Evolutionary conservation across 2,797 vertebrate genomes (phyloP).

Genomic region (Neosilurus hyrtlii): DNA sequence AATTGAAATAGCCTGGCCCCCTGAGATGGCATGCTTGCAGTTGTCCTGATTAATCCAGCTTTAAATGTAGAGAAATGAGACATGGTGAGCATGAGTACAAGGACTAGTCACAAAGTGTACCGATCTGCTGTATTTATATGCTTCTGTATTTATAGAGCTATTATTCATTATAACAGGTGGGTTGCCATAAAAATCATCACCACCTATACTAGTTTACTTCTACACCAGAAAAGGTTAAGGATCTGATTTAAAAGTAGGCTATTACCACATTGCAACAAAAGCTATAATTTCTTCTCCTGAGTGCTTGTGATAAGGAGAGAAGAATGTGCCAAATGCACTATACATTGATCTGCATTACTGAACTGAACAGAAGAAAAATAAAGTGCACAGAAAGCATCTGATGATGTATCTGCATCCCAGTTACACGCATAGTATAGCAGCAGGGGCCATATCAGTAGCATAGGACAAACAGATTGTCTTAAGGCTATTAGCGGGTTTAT

Average conservation of each 20-base stretch:
- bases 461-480: not conserved
- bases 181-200: not conserved
- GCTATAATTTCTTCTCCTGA: constrained; percentile 23
- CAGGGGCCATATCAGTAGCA: not conserved
- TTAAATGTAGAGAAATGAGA: constrained; percentile 51
- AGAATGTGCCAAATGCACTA: not conserved
- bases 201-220: not conserved
- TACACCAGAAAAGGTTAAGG: constrained; percentile 13
- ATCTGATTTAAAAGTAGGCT: constrained; percentile 14
- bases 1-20: constrained; percentile 15
- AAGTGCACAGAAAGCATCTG: not conserved
- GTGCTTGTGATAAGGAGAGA: constrained; percentile 2
- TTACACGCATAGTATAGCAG: not conserved
- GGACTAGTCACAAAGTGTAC: not conserved
- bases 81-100: constrained; percentile 26
- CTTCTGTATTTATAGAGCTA: not conserved
- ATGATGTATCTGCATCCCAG: constrained; percentile 27
- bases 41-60: constrained; percentile 66
- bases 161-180: not conserved
- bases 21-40: constrained; percentile 35
- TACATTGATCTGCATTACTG: constrained; percentile 6
- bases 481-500: not conserved
- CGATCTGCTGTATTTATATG: not conserved
- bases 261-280: constrained; percentile 21
- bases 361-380: constrained; percentile 14